A percentile compares a stretch with the other conserved stretches of the same genome.
These are phyloP conservation scores for Idaea biselata DNA, from an alignment of 2,888 invertebrate genomes.

Conservation along the genomic window DNA sequence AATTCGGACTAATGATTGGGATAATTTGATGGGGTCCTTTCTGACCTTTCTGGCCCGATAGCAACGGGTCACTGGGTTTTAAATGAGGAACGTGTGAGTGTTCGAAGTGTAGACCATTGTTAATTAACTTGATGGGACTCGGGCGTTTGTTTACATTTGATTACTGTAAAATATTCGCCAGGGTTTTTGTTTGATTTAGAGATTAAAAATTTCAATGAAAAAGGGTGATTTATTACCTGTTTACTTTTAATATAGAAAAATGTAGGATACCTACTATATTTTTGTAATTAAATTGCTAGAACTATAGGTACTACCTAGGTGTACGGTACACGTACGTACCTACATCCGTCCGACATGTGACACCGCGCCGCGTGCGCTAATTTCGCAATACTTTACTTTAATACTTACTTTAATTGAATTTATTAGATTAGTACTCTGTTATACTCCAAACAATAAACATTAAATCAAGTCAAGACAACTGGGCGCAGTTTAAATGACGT, in stretches of 20 bases:
- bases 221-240: conserved; percentile 1
- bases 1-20: conserved; percentile 27
- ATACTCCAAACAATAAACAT: no score
- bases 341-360: no score
- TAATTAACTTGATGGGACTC: neutral
- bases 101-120: conserved; percentile 1
- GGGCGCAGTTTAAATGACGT: no score
- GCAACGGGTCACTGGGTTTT: conserved; percentile 18
- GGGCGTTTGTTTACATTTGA: conserved; percentile 1
- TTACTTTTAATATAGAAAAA: neutral
- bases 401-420: no score
- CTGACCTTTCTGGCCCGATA: conserved; percentile 25
- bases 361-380: no score
- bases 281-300: neutral
- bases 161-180: neutral
- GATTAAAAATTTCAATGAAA: neutral
- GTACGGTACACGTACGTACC: no score
- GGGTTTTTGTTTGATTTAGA: neutral
- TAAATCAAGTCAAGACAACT: no score
- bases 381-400: no score
- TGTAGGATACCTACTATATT: neutral
- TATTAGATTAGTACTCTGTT: no score
- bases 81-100: neutral
- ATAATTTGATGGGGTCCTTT: conserved; percentile 20
- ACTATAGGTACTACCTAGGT: no score